Percentiles rank a stretch among this genome's conserved stretches.
Evolutionary conservation across 2,797 vertebrate species (phyloP).

Genomic region (Cirrhinus molitorella): DNA sequence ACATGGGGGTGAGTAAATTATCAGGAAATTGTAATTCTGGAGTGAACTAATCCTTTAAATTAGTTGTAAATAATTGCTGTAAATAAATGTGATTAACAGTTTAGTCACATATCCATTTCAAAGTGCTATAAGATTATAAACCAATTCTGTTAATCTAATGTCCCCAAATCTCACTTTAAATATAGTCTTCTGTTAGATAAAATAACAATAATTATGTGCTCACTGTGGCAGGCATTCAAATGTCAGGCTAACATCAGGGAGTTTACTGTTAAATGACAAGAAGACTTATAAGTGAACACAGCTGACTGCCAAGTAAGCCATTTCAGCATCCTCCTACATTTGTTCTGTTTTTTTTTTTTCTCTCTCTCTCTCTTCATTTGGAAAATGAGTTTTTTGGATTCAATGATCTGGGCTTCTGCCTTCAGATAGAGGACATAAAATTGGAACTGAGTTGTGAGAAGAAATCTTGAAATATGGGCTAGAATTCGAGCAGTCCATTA

Average conservation of each 20-base stretch:
- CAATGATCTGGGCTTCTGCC: slow-evolving; percentile 4
- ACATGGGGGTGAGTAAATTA: too few species aligned
- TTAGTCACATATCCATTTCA: background rate
- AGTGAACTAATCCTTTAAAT: too few species aligned
- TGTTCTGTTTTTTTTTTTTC: background rate
- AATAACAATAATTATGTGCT: slow-evolving; percentile 4
- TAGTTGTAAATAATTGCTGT: background rate
- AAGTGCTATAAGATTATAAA: background rate
- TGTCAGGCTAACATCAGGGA: slow-evolving; percentile 19
- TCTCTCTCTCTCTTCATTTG: background rate
- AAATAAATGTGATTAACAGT: background rate
- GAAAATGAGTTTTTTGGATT: slow-evolving; percentile 8
- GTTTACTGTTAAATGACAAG: slow-evolving; percentile 47
- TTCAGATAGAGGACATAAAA: background rate
- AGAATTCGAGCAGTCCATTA: background rate
- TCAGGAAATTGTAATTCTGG: too few species aligned
- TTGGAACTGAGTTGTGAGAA: slow-evolving; percentile 2
- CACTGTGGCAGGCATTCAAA: background rate
- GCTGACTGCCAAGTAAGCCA: slow-evolving; percentile 5
- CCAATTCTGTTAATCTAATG: background rate
- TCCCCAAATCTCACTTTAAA: slow-evolving; percentile 2
- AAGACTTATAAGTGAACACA: slow-evolving; percentile 1
- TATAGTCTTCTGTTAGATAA: slow-evolving; percentile 3
- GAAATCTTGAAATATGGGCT: background rate
- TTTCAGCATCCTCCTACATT: slow-evolving; percentile 37